These are phyloP conservation scores for Trichomycterus rosablanca DNA, from an alignment of 2,113 vertebrate species.

Conservation along the genomic window DNA sequence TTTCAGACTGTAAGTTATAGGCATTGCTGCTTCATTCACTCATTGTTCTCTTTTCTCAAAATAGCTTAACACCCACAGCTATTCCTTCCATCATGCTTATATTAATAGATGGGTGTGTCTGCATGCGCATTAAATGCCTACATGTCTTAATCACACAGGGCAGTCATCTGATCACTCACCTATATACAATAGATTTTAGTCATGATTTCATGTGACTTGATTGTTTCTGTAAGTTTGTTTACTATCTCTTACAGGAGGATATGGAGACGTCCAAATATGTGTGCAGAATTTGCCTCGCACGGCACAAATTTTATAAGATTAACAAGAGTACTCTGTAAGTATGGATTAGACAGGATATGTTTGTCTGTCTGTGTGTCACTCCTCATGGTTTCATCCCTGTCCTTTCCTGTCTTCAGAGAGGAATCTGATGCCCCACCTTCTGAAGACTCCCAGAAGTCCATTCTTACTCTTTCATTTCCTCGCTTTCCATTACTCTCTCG, in stretches of 20 bases:
- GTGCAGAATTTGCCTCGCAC: slow-evolving; percentile 91
- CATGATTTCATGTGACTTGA: slow-evolving; percentile 15
- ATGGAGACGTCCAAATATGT: slow-evolving; percentile 99
- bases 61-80: slow-evolving; percentile 7
- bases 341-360: slow-evolving; percentile 26
- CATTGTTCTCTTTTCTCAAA: slow-evolving; percentile 34
- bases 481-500: slow-evolving; percentile 88
- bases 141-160: background rate
- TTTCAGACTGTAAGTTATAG: slow-evolving; percentile 89
- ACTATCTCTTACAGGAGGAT: slow-evolving; percentile 81
- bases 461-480: slow-evolving; percentile 84
- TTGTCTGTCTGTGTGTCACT: slow-evolving; percentile 37
- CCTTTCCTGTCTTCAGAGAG: slow-evolving; percentile 75
- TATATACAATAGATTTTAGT: background rate
- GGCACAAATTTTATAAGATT: slow-evolving; percentile 96
- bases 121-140: background rate
- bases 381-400: slow-evolving; percentile 48
- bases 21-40: slow-evolving; percentile 10
- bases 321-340: slow-evolving; percentile 95
- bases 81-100: background rate
- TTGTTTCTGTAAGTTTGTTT: slow-evolving; percentile 23
- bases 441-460: slow-evolving; percentile 83
- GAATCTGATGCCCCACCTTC: slow-evolving; percentile 75
- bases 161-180: background rate
- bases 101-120: slow-evolving; percentile 22